Conservation (phyloP, 1,140 invertebrate species). For the Magallana gigas region DNA sequence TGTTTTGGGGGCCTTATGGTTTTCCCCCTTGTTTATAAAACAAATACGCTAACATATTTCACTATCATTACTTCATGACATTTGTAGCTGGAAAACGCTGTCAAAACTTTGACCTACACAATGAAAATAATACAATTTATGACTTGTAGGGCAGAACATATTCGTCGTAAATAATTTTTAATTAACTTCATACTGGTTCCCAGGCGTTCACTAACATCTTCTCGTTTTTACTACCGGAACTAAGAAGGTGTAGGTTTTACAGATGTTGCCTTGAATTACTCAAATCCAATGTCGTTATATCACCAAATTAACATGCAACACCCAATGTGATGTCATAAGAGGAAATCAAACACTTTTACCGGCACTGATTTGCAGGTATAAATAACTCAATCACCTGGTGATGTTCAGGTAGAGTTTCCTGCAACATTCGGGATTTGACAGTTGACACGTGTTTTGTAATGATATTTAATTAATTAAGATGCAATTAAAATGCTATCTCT, state of each 20-base stretch:
- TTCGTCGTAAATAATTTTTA: too few species aligned
- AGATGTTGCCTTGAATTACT: conserved; percentile 3
- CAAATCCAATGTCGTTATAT: neutral
- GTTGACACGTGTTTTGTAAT: conserved; percentile 15
- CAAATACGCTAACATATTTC: too few species aligned
- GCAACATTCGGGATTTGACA: neutral
- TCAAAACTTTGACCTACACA: too few species aligned
- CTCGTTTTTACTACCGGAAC: neutral
- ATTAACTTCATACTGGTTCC: too few species aligned
- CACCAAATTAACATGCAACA: neutral
- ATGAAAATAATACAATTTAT: too few species aligned
- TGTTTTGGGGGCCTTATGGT: too few species aligned
- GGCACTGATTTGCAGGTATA: neutral
- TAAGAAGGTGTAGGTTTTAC: neutral
- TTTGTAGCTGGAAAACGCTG: too few species aligned
- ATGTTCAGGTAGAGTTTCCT: neutral
- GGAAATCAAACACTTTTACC: neutral
- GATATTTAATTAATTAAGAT: conserved; percentile 15
- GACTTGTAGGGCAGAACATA: too few species aligned
- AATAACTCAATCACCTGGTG: neutral
- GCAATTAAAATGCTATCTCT: neutral
- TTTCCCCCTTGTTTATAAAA: too few species aligned
- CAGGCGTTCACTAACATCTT: too few species aligned
- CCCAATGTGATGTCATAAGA: conserved; percentile 20
- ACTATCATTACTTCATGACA: too few species aligned